Evolutionary conservation across 2,797 vertebrate genomes (phyloP), one percentile per base, ranked within the genome.

Genomic region (Atherinosoma microstoma): DNA sequence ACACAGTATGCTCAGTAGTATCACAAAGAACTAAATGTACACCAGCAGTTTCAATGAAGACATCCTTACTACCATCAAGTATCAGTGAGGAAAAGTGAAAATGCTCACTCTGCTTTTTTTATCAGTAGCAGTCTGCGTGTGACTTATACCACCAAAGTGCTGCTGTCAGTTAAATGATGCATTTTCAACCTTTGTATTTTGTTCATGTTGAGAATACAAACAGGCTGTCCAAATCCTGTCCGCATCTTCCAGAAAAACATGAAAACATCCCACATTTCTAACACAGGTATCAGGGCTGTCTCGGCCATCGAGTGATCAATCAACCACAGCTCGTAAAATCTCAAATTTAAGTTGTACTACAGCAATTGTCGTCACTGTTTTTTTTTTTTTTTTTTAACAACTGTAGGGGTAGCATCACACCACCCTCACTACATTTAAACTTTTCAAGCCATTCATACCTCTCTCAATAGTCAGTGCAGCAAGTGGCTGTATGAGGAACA

Each of bases 91-190:
- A 63, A 77, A 68, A 42, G 57, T 53, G 12, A 60, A 70, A 58
- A 61, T 15, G 3, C 30, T 67, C 58, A 51, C 30, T 62, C n/a
- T 38, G 49, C 40, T 66, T 67, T n/a, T 51, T 12, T 47, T 45
- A 60, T 69, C 64, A 66, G 40, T 24, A n/a, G 47, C 45, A 58
- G 70, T 75, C 27, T 56, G 45, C 60, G 40, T 20, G 22, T 71
- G 51, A 42, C 75, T 18, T 13, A n/a, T 20, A 20, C n/a, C 4
- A 58, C 11, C 24, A n/a, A 68, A 67, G 34, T 57, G 51, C 68
- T 73, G n/a, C 47, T 53, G 47, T 66, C 59, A 59, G 61, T 68
- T 70, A 30, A 58, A 76, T 58, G 60, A 60, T 45, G 36, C 24
- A 69, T 71, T 65, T 59, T 18, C 4, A 63, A 56, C 40, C 40